These are phyloP conservation scores for Amphipoea lucens DNA, from an alignment of 2,888 invertebrate genomes.

Conservation along the genomic window DNA sequence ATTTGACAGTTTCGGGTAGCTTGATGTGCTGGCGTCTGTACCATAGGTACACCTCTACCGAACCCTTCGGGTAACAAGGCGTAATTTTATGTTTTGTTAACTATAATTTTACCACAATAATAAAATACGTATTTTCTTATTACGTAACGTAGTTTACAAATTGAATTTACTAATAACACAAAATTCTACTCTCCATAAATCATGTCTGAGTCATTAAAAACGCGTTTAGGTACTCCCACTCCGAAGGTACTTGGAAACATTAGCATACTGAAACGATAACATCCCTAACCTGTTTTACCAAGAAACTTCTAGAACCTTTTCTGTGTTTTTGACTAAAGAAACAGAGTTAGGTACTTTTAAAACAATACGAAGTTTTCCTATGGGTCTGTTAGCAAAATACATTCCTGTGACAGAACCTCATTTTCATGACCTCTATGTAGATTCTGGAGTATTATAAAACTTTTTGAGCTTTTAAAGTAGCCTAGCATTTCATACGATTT, in stretches of 20 bases:
- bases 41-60: neutral
- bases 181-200: constrained; percentile 27
- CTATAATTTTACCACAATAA: neutral
- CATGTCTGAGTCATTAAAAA: constrained; percentile 46
- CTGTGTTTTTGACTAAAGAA: constrained; percentile 7
- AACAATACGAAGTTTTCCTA: neutral
- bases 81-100: neutral
- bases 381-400: neutral
- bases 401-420: neutral
- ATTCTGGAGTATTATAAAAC: neutral
- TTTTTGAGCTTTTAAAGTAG: neutral
- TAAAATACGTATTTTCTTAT: neutral
- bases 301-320: constrained; percentile 23
- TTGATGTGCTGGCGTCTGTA: too few relatives aligned
- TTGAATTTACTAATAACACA: constrained; percentile 21
- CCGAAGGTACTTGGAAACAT: constrained; percentile 23
- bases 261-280: constrained; percentile 55
- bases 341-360: neutral
- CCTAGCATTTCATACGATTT: neutral
- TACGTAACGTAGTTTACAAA: neutral
- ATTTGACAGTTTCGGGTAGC: too few relatives aligned
- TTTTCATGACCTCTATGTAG: neutral
- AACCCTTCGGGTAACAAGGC: neutral
- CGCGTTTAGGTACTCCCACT: constrained; percentile 34
- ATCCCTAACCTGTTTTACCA: constrained; percentile 27